phyloP scores from a whole-genome alignment of 2,113 vertebrate species.

The Hyla sarda region DNA sequence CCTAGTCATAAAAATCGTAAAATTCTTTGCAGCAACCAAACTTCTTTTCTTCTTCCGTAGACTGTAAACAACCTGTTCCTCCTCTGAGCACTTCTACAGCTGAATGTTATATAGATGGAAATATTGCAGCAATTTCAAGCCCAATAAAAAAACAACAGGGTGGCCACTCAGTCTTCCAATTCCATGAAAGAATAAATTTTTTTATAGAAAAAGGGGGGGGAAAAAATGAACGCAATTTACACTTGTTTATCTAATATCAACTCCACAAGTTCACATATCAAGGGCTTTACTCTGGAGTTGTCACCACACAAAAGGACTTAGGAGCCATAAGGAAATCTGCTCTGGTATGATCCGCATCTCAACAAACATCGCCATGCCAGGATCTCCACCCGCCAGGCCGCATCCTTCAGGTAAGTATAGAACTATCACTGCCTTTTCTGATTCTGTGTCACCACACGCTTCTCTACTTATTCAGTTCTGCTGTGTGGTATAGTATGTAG shows the following conservation, averaged over 20 bases:
- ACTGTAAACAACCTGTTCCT: background rate
- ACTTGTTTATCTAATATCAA: background rate
- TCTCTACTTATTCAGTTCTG: no score
- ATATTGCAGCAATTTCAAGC: constrained; percentile 33
- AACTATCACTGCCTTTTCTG: background rate
- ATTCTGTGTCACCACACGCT: background rate
- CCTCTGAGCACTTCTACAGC: background rate
- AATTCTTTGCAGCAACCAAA: background rate
- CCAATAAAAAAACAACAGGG: constrained; percentile 27
- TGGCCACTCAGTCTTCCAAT: background rate
- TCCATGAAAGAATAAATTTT: background rate
- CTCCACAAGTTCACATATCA: background rate
- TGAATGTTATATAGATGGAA: background rate
- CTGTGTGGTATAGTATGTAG: no score
- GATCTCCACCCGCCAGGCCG: background rate
- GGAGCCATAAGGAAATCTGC: background rate
- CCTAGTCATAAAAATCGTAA: background rate
- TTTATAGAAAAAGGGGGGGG: constrained; percentile 9
- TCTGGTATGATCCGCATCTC: background rate
- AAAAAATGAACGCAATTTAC: background rate
- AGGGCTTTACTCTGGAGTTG: background rate
- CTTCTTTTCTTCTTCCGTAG: background rate
- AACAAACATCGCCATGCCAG: no score
- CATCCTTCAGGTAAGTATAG: background rate
- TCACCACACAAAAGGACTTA: background rate